These are phyloP conservation scores for Drosophila nigromelanica DNA, from an alignment of 1,140 invertebrate genomes.

Conservation along the genomic window DNA sequence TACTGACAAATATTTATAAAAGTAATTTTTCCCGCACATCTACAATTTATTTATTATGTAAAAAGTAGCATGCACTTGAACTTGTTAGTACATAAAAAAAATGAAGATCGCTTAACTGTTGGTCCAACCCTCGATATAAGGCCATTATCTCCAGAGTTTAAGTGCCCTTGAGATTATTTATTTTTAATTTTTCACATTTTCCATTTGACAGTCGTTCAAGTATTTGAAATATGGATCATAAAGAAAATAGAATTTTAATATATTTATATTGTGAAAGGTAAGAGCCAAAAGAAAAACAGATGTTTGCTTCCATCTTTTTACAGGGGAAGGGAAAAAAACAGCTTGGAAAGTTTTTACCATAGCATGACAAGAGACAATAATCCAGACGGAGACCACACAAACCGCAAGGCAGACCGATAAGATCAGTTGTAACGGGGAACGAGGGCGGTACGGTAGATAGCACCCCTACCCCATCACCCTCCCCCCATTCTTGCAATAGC, in stretches of 20 bases:
- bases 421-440: neutral
- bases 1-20: too few species aligned
- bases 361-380: slow-evolving; percentile 33
- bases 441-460: neutral
- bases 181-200: too few species aligned
- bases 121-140: too few species aligned
- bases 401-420: slow-evolving; percentile 19
- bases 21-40: neutral
- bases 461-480: neutral
- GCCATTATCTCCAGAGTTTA: too few species aligned
- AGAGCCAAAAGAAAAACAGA: neutral
- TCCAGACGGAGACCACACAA: slow-evolving; percentile 42
- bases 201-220: too few species aligned
- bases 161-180: too few species aligned
- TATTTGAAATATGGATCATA: too few species aligned
- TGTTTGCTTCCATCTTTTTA: neutral
- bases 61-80: too few species aligned
- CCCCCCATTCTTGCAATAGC: neutral
- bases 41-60: too few species aligned
- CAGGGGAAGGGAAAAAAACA: neutral
- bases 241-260: too few species aligned
- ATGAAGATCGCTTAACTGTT: too few species aligned
- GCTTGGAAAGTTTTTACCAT: slow-evolving; percentile 18
- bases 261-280: neutral
- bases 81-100: too few species aligned